Evolutionary conservation across 2,113 vertebrate species (phyloP).

Genomic region (Myiagra hebetior): DNA sequence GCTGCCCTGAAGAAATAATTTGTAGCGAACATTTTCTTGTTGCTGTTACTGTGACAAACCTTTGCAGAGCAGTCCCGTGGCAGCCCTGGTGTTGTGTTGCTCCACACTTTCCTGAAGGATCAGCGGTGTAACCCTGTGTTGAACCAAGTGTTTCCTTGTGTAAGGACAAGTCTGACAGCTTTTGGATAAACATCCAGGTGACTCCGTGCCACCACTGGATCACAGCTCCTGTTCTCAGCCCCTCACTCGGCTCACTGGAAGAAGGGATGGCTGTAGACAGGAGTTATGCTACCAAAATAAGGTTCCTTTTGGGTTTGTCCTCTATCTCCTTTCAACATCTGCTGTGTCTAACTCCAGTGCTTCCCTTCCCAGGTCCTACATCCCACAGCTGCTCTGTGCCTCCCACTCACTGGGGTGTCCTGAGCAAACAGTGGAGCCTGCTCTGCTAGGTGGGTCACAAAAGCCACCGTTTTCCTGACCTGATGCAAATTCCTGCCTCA

Average conservation of each 20-base stretch:
- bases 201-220: neutral
- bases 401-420: neutral
- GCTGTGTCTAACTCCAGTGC: neutral
- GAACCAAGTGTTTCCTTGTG: neutral
- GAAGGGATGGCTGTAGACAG: neutral
- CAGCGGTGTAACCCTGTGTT: neutral
- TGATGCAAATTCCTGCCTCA: neutral
- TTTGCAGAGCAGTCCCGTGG: fast-evolving
- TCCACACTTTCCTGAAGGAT: fast-evolving
- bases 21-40: neutral
- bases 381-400: neutral
- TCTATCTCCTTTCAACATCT: neutral
- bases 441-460: neutral
- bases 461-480: neutral
- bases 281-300: neutral
- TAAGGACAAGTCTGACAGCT: neutral
- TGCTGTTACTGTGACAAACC: neutral
- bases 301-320: neutral
- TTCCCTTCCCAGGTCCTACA: neutral
- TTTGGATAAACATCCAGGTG: neutral
- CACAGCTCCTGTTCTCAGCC: neutral
- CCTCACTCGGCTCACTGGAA: neutral
- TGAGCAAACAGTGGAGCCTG: neutral
- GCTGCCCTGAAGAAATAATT: neutral
- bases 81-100: neutral